Conservation (phyloP, 2,113 vertebrate genomes). For the human (Homo sapiens) region GRCh38 chr17:14386001-14386500, state of each 20-base stretch:
- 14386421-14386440: no score
- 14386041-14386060: neutral
- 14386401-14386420: no score
- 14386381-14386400: no score
- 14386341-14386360: no score
- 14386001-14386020: neutral
- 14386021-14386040: neutral
- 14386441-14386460: no score
- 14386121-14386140: neutral
- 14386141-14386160: neutral
- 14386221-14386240: neutral
- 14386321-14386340: neutral
- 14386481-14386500: no score
- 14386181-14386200: neutral
- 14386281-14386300: neutral
- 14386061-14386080: neutral
- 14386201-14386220: neutral
- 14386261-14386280: neutral
- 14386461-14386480: no score
- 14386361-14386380: no score
- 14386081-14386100: neutral
- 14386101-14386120: neutral
- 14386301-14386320: neutral
- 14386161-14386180: neutral
- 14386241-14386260: rapidly evolving